These are phyloP conservation scores for Sturnira hondurensis DNA, from an alignment of 2,113 vertebrate species.

Conservation along the genomic window DNA sequence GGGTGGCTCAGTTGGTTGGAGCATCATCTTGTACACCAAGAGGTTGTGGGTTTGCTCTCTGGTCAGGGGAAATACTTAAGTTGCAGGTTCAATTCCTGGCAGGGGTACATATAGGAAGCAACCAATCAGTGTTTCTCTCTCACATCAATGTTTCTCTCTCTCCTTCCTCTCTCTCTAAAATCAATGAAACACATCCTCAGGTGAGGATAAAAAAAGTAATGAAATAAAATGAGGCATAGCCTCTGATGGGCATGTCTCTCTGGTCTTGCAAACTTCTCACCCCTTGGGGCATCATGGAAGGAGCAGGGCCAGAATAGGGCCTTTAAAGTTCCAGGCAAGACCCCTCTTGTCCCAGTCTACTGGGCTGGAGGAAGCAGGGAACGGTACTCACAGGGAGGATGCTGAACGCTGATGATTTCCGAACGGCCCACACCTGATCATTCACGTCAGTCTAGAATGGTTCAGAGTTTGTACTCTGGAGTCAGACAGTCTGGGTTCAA, in stretches of 20 bases:
- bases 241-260: neutral
- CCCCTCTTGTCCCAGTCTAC: neutral
- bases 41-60: neutral
- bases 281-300: neutral
- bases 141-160: neutral
- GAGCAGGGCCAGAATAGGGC: neutral
- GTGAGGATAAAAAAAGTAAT: too few species aligned
- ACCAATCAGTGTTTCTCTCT: too few species aligned
- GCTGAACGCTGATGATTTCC: neutral
- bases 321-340: neutral
- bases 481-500: neutral
- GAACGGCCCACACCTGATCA: rapidly evolving
- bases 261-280: neutral
- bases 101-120: too few species aligned
- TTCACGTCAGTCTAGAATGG: neutral
- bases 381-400: neutral
- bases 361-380: neutral
- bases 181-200: too few species aligned
- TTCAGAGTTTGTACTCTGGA: neutral
- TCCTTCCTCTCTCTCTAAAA: neutral
- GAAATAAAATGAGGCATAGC: neutral
- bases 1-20: neutral
- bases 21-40: neutral
- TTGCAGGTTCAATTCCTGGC: too few species aligned
- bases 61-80: too few species aligned